Evolutionary conservation across 2,797 vertebrate genomes (phyloP).

Genomic region (Anguilla megastoma): DNA sequence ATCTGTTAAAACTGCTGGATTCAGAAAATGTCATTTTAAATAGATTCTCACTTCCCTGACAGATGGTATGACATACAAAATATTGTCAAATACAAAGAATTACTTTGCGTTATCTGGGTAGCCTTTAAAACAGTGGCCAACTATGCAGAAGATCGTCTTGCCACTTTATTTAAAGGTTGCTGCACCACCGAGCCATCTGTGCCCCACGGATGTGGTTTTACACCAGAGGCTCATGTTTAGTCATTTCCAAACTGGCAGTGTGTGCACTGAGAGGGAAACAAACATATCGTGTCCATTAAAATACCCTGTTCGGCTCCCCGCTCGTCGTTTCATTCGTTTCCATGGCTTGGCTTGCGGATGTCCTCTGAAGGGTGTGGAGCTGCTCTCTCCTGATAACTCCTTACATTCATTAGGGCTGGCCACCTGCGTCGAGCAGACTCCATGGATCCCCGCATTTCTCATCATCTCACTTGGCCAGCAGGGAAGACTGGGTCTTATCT

Average conservation of each 20-base stretch:
- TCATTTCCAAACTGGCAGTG: not conserved
- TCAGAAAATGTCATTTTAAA: too few species aligned
- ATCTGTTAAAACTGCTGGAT: too few species aligned
- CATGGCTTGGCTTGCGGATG: constrained; percentile 32
- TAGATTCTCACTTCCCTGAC: too few species aligned
- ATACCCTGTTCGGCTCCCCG: not conserved
- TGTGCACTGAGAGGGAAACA: constrained; percentile 2
- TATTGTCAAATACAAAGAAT: not conserved
- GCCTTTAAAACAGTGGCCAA: not conserved
- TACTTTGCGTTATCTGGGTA: not conserved
- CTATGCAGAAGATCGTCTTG: not conserved
- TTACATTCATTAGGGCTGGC: constrained; percentile 72
- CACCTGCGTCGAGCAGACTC: constrained; percentile 70
- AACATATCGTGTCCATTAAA: constrained; percentile 6
- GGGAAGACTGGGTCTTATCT: not conserved
- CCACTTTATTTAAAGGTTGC: not conserved
- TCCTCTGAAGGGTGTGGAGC: constrained; percentile 55
- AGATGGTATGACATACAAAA: not conserved
- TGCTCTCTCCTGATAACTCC: constrained; percentile 56
- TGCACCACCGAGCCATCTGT: not conserved
- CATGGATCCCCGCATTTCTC: constrained; percentile 51
- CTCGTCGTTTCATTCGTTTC: constrained; percentile 40
- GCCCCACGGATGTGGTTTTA: not conserved
- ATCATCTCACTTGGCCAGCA: constrained; percentile 16
- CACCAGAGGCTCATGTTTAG: not conserved